Conservation (phyloP, 2,888 invertebrate genomes). For the Drosophila helvetica region DNA sequence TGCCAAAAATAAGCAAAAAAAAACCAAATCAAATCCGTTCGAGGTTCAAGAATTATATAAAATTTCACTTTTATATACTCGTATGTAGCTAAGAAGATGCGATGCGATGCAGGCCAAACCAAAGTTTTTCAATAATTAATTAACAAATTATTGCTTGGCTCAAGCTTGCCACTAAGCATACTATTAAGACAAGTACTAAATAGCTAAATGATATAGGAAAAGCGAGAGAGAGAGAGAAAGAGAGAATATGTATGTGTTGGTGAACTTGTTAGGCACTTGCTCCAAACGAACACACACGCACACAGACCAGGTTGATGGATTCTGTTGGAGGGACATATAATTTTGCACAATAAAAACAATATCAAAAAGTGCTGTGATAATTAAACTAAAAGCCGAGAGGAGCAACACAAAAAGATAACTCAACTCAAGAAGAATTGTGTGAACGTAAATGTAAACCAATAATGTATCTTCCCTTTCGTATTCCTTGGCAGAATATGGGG, state of each 20-base stretch:
- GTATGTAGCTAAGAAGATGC: slow-evolving; percentile 45
- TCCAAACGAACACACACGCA: slow-evolving; percentile 8
- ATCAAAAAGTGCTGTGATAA: slow-evolving; percentile 82
- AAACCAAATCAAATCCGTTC: slow-evolving; percentile 4
- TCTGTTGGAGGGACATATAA: slow-evolving; percentile 51
- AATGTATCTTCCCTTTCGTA: not conserved
- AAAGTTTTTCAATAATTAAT: slow-evolving; percentile 35
- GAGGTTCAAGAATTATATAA: slow-evolving; percentile 38
- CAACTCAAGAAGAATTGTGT: too few species aligned
- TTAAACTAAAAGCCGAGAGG: slow-evolving; percentile 54
- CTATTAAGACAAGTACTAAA: slow-evolving; percentile 17
- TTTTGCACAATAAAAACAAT: slow-evolving; percentile 76
- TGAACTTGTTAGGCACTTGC: slow-evolving; percentile 40
- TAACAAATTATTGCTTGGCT: slow-evolving; percentile 37
- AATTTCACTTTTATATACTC: slow-evolving; percentile 30
- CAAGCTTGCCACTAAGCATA: slow-evolving; percentile 33
- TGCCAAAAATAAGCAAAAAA: slow-evolving; percentile 59
- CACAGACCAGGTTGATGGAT: slow-evolving; percentile 27
- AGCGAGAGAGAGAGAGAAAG: not conserved
- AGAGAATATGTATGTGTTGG: not conserved
- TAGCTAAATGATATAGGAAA: not conserved
- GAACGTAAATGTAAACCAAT: not conserved
- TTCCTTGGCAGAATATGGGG: not conserved
- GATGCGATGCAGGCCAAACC: slow-evolving; percentile 39
- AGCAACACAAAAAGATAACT: slow-evolving; percentile 22